A percentile compares a stretch with the other conserved stretches of the same genome.
phyloP scores from a whole-genome alignment of 2,797 vertebrate genomes.

The Nyctibius grandis region DNA sequence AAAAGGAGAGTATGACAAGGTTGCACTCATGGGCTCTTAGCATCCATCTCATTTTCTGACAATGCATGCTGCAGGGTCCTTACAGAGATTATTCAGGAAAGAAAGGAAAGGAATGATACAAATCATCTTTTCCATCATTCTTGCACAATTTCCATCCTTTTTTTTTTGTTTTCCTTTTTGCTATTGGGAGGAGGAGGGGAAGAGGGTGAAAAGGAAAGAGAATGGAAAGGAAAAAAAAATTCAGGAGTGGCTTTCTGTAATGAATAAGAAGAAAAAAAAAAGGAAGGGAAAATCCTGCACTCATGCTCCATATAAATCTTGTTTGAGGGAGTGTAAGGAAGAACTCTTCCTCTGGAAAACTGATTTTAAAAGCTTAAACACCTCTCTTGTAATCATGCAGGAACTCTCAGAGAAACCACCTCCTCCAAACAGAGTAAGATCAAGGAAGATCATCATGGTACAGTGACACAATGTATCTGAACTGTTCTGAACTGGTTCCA shows the following conservation, averaged over 20 bases:
- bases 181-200: fast-evolving
- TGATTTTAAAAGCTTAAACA: not conserved
- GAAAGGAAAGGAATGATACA: not conserved
- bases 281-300: not conserved
- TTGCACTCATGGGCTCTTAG: not conserved
- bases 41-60: not conserved
- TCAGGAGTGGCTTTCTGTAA: not conserved
- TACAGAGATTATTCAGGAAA: not conserved
- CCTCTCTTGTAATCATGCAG: not conserved
- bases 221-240: not conserved
- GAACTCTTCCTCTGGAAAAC: not conserved
- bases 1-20: fast-evolving
- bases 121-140: not conserved
- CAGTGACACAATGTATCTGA: not conserved
- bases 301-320: not conserved
- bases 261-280: not conserved
- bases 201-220: not conserved
- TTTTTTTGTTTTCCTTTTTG: not conserved
- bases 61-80: not conserved
- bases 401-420: not conserved
- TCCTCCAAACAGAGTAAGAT: not conserved
- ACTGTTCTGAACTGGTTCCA: too few species aligned
- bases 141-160: not conserved
- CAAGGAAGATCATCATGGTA: not conserved
- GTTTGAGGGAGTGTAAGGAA: not conserved